These are phyloP conservation scores for Deroplatys truncata DNA, from an alignment of 2,888 invertebrate genomes.

Conservation along the genomic window DNA sequence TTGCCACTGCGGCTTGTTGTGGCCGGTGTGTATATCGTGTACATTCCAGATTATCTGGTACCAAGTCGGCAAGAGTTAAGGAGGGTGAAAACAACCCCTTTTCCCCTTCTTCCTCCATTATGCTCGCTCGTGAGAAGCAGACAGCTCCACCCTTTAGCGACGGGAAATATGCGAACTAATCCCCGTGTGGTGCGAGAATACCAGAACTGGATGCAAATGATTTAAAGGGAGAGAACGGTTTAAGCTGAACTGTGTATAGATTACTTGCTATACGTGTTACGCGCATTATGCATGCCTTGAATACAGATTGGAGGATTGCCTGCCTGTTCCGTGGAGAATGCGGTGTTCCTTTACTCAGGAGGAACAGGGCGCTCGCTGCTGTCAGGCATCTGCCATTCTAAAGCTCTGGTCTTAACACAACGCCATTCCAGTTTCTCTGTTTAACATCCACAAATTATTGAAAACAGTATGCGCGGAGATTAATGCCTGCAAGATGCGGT, in stretches of 20 bases:
- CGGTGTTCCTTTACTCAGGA: background rate
- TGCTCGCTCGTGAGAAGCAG: background rate
- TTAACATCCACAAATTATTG: background rate
- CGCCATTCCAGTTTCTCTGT: background rate
- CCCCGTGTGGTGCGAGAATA: background rate
- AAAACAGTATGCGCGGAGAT: too few species aligned
- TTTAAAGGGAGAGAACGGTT: constrained; percentile 2
- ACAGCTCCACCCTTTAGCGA: background rate
- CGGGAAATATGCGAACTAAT: constrained; percentile 6
- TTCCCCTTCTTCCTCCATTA: background rate
- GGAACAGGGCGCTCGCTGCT: too few species aligned
- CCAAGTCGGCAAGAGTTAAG: background rate
- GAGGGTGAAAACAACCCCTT: background rate
- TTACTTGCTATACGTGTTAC: constrained; percentile 4
- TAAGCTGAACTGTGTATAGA: constrained; percentile 8
- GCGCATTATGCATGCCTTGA: constrained; percentile 5
- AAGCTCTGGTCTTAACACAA: background rate
- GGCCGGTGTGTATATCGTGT: background rate
- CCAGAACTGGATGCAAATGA: background rate
- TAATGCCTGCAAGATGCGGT: too few species aligned
- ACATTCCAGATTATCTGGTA: background rate
- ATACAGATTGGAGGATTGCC: background rate
- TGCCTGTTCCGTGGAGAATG: background rate
- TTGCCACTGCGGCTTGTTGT: background rate
- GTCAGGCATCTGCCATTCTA: too few species aligned